Evolutionary conservation across 2,113 vertebrate species (phyloP).

Genomic region (Meriones unguiculatus): DNA sequence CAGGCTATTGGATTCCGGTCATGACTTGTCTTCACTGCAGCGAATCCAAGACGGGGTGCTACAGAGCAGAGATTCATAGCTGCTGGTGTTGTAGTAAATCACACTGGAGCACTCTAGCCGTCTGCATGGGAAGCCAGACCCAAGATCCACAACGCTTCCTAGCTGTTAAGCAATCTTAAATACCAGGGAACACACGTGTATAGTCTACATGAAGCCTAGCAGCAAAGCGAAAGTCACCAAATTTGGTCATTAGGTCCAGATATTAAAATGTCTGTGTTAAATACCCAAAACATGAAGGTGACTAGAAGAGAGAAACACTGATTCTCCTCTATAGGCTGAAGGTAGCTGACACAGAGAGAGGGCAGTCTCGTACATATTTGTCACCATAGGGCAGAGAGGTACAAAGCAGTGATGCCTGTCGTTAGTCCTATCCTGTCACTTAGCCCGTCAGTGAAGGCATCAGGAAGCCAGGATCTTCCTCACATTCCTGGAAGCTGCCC

Average conservation of each 20-base stretch:
- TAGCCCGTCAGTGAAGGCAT: neutral
- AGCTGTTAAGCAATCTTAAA: constrained; percentile 11
- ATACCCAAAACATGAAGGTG: neutral
- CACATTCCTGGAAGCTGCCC: neutral
- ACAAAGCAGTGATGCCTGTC: neutral
- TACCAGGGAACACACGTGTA: neutral
- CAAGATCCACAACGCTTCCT: neutral
- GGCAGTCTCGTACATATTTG: neutral
- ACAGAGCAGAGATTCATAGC: constrained; percentile 55
- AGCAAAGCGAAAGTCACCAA: constrained; percentile 35
- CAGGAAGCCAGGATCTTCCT: neutral
- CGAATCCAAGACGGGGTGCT: constrained; percentile 8
- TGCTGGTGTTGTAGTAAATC: constrained; percentile 11
- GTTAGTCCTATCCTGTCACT: neutral
- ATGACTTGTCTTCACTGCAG: constrained; percentile 32
- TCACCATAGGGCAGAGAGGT: neutral
- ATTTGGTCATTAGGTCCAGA: neutral
- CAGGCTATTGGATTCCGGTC: constrained; percentile 33
- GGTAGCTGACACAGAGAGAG: neutral
- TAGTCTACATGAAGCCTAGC: neutral
- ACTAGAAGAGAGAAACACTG: neutral
- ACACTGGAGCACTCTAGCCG: neutral
- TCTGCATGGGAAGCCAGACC: neutral
- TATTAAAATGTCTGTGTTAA: neutral
- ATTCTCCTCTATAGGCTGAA: neutral